Percentiles rank a stretch among this genome's conserved stretches.
These are phyloP conservation scores for Amniataba percoides DNA, from an alignment of 2,797 vertebrate species.

Conservation along the genomic window DNA sequence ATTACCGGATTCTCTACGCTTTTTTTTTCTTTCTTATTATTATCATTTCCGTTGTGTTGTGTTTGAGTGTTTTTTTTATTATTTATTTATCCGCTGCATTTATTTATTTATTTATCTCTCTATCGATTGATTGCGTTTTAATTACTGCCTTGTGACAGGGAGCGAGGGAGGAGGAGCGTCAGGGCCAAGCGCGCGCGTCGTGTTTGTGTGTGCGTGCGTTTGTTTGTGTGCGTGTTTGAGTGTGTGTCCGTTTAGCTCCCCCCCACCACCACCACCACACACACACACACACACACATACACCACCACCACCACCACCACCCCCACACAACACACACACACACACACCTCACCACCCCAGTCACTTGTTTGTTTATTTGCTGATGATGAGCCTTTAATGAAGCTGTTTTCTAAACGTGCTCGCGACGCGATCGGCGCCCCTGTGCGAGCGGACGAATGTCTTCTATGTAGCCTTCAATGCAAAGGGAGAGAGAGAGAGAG, in stretches of 20 bases:
- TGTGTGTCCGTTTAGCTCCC: conserved; percentile 17
- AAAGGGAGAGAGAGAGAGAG: no score
- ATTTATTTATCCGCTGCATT: conserved; percentile 73
- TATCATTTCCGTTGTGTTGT: conserved; percentile 35
- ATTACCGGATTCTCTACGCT: conserved; percentile 63
- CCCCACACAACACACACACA: no score
- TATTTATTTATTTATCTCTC: conserved; percentile 71
- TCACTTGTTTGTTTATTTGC: conserved; percentile 71
- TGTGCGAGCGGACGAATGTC: conserved; percentile 73
- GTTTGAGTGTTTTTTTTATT: conserved; percentile 31
- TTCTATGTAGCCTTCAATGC: conserved; percentile 74
- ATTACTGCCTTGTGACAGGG: conserved; percentile 87
- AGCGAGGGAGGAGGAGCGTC: conserved; percentile 85
- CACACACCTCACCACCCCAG: no score
- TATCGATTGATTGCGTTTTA: conserved; percentile 91
- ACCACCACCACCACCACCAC: no score
- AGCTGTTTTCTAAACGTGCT: conserved; percentile 64
- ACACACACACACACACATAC: no score
- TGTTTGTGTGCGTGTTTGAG: background rate
- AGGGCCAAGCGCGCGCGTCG: conserved; percentile 76
- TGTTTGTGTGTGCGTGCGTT: conserved; percentile 48
- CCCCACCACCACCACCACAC: background rate
- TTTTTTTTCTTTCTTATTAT: conserved; percentile 54
- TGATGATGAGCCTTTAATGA: conserved; percentile 57
- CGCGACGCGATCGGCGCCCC: conserved; percentile 68